These are phyloP conservation scores for Remorina albescens DNA, from an alignment of 2,797 vertebrate species.

Conservation along the genomic window DNA sequence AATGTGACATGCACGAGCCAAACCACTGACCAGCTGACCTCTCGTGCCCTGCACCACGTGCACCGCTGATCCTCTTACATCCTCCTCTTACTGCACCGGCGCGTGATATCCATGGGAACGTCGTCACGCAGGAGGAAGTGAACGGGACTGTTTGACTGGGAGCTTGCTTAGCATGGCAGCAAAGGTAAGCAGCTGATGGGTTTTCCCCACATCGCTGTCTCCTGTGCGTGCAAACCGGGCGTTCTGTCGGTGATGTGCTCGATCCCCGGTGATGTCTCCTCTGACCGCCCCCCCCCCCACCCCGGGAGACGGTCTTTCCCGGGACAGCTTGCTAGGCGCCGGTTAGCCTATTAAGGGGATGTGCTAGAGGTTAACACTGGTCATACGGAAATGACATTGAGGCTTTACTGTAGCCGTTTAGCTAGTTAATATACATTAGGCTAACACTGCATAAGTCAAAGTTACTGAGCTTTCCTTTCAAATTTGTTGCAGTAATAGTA, in stretches of 20 bases:
- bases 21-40: slow-evolving; percentile 44
- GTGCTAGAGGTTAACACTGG: slow-evolving; percentile 61
- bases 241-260: slow-evolving; percentile 1
- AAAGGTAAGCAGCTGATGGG: slow-evolving; percentile 80
- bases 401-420: slow-evolving; percentile 60
- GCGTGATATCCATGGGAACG: slow-evolving; percentile 81
- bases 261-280: not conserved
- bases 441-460: not conserved
- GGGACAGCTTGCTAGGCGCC: slow-evolving; percentile 38
- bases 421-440: slow-evolving; percentile 9
- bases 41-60: slow-evolving; percentile 51
- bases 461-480: not conserved
- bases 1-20: slow-evolving; percentile 1
- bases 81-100: slow-evolving; percentile 66
- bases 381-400: slow-evolving; percentile 68
- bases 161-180: slow-evolving; percentile 82
- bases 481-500: not conserved
- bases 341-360: slow-evolving; percentile 67
- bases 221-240: slow-evolving; percentile 3
- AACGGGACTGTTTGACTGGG: slow-evolving; percentile 57
- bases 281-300: no score
- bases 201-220: slow-evolving; percentile 4
- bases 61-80: slow-evolving; percentile 66
- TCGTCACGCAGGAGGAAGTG: slow-evolving; percentile 76
- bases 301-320: not conserved